These are phyloP conservation scores for Hyposoter dolosus DNA, from an alignment of 2,888 invertebrate genomes.

Conservation along the genomic window DNA sequence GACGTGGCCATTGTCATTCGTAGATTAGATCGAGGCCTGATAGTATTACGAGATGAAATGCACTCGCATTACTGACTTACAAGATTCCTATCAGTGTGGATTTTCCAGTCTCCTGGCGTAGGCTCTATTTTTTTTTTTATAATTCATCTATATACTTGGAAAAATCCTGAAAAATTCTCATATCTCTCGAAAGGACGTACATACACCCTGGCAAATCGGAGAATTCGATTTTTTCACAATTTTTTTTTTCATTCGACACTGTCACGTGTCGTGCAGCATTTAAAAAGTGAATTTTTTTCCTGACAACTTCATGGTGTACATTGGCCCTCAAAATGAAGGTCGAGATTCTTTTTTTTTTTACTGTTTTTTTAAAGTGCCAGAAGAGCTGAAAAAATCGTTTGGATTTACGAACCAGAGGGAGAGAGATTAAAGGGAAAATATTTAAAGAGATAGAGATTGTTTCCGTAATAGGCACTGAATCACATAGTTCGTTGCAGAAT, in stretches of 20 bases:
- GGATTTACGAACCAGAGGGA: not conserved
- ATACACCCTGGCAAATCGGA: not conserved
- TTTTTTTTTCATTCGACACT: not conserved
- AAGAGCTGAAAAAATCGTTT: slow-evolving; percentile 10
- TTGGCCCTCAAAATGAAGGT: not conserved
- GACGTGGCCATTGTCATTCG: not conserved
- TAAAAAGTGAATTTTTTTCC: not conserved
- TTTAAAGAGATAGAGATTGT: slow-evolving; percentile 49
- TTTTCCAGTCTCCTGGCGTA: not conserved
- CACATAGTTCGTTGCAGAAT: slow-evolving; percentile 74
- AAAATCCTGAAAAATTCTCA: slow-evolving; percentile 10
- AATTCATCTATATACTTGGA: not conserved
- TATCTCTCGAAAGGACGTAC: not conserved
- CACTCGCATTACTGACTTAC: slow-evolving; percentile 10
- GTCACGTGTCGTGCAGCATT: not conserved
- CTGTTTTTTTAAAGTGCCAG: slow-evolving; percentile 1
- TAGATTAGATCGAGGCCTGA: slow-evolving; percentile 36
- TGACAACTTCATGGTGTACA: not conserved
- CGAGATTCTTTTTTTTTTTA: slow-evolving; percentile 13
- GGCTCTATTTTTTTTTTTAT: slow-evolving; percentile 12
- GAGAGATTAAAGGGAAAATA: slow-evolving; percentile 21
- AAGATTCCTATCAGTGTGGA: not conserved
- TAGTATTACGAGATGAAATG: slow-evolving; percentile 12
- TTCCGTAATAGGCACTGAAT: slow-evolving; percentile 80
- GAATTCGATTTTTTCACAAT: not conserved